phyloP scores from a whole-genome alignment of 2,888 invertebrate genomes.

The Sphecodes monilicornis region DNA sequence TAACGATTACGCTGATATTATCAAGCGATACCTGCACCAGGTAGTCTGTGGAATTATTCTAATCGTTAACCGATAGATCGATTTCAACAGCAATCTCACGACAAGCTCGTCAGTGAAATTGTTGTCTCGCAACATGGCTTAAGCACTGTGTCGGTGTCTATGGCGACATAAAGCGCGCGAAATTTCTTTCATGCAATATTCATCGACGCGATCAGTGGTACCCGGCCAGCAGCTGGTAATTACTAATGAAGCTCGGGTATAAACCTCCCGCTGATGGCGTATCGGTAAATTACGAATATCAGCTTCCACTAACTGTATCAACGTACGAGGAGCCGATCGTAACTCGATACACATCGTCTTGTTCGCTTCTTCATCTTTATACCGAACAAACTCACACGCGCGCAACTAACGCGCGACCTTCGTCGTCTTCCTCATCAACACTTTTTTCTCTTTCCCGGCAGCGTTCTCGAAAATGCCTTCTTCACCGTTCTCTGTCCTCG shows the following conservation, averaged over 20 bases:
- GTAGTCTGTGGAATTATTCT: not conserved
- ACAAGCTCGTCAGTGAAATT: conserved; percentile 18
- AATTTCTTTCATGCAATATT: conserved; percentile 74
- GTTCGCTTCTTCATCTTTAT: conserved; percentile 6
- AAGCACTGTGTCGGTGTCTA: not conserved
- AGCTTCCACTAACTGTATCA: conserved; percentile 58
- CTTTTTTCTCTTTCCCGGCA: conserved; percentile 23
- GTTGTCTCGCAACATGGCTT: not conserved
- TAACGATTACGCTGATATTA: not conserved
- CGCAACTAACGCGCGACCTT: not conserved
- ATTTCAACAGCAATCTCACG: conserved; percentile 18
- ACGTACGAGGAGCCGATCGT: conserved; percentile 58
- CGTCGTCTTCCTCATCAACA: not conserved
- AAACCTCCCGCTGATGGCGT: conserved; percentile 45
- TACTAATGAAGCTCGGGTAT: conserved; percentile 65
- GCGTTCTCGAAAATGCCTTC: not conserved
- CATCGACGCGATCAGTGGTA: conserved; percentile 64
- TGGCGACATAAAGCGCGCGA: conserved; percentile 42
- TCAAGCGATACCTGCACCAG: not conserved
- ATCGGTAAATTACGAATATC: conserved; percentile 65
- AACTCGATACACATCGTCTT: conserved; percentile 34
- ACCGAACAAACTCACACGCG: not conserved
- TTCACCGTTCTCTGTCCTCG: not conserved
- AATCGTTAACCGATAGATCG: conserved; percentile 21
- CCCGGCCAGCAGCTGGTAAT: conserved; percentile 61